phyloP scores from a whole-genome alignment of 92 coral and sea anemone genomes.

The Phenganax stokvisi region DNA sequence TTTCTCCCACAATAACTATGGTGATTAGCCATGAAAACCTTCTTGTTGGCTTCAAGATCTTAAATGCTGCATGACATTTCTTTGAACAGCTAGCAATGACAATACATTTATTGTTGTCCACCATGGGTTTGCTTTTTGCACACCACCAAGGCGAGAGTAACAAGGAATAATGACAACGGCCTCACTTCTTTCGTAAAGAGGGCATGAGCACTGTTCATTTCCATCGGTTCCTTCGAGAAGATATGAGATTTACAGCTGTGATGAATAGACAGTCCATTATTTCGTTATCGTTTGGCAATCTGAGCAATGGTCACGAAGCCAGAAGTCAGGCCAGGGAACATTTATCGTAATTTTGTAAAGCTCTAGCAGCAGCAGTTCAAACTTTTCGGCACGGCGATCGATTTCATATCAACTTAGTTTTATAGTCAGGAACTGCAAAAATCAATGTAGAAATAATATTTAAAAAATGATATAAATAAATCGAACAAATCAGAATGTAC shows the following conservation, averaged over 20 bases:
- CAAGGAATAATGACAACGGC: not conserved
- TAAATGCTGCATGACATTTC: not conserved
- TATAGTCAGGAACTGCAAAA: not conserved
- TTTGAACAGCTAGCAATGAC: not conserved
- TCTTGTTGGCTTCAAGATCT: slow-evolving; percentile 12
- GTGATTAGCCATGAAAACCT: slow-evolving; percentile 1
- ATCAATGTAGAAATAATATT: not conserved
- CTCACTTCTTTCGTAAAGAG: slow-evolving; percentile 7
- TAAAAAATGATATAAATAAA: not conserved
- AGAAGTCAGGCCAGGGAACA: not conserved
- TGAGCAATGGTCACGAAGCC: slow-evolving; percentile 6
- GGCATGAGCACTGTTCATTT: not conserved
- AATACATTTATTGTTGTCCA: slow-evolving; percentile 16
- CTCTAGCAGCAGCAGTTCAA: slow-evolving; percentile 5
- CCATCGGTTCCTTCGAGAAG: slow-evolving; percentile 22
- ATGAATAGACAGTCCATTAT: not conserved
- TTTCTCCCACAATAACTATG: not conserved
- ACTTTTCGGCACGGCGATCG: not conserved
- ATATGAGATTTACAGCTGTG: not conserved
- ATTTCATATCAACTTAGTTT: not conserved
- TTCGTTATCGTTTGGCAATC: slow-evolving; percentile 18
- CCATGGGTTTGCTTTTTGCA: not conserved
- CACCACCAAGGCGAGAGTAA: slow-evolving; percentile 25
- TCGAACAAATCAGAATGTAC: not conserved
- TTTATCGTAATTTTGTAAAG: not conserved